Percentiles rank a stretch among this genome's conserved stretches.
Conservation (phyloP, 2,888 invertebrate genomes). For the Gordius sp. region DNA sequence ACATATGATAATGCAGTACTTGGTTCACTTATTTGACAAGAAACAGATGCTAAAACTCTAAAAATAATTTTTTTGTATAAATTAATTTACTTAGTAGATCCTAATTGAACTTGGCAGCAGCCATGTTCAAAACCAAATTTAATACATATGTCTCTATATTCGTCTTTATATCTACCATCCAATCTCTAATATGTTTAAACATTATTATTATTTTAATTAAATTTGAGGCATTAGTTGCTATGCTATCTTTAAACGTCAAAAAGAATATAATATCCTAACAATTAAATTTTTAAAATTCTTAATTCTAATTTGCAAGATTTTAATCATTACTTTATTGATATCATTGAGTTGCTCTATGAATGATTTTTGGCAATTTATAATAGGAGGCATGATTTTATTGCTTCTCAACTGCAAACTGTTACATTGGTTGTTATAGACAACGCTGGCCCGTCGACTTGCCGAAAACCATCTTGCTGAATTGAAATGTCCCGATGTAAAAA, state of each 20-base stretch:
- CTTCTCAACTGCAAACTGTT: no score
- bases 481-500: no score
- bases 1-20: background rate
- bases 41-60: conserved; percentile 7
- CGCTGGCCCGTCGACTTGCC: no score
- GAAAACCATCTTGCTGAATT: no score
- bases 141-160: background rate
- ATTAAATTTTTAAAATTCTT: no score
- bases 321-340: background rate
- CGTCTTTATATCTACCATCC: background rate
- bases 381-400: no score
- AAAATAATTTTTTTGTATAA: background rate
- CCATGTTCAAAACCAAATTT: background rate
- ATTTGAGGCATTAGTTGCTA: no score
- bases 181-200: background rate
- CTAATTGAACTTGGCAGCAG: background rate
- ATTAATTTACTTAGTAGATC: background rate
- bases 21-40: background rate
- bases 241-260: no score
- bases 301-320: no score
- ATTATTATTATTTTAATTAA: no score
- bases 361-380: background rate
- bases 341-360: background rate
- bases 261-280: no score
- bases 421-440: no score